Conservation (phyloP, 2,113 vertebrate species). For the Zapornia atra region DNA sequence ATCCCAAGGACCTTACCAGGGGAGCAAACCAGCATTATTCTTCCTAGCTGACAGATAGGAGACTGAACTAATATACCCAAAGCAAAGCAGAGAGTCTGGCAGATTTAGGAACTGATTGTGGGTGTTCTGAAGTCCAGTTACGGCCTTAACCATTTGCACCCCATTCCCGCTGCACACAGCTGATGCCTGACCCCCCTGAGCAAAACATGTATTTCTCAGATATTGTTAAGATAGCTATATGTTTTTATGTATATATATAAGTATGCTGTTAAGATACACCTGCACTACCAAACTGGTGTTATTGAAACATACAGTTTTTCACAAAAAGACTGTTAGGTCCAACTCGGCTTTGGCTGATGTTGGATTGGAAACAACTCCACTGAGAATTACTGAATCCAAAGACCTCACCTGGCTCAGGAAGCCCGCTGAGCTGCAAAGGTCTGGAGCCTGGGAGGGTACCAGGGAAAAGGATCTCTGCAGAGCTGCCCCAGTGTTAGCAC, state of each 20-base stretch:
- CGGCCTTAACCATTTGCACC: neutral
- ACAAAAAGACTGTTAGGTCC: neutral
- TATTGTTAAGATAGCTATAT: neutral
- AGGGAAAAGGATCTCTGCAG: neutral
- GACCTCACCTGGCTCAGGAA: neutral
- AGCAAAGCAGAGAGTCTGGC: slow-evolving; percentile 2
- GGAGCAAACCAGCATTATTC: neutral
- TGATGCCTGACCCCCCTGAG: neutral
- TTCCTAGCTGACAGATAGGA: neutral
- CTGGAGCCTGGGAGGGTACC: neutral
- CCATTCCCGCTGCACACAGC: neutral
- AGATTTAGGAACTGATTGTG: neutral
- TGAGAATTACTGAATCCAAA: neutral
- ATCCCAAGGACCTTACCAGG: neutral
- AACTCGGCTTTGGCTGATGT: neutral
- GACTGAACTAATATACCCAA: slow-evolving; percentile 25
- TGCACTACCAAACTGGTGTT: neutral
- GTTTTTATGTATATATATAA: neutral
- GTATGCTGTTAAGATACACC: neutral
- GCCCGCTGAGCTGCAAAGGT: neutral
- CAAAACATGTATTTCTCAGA: neutral
- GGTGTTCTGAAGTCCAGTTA: neutral
- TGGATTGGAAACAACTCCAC: neutral
- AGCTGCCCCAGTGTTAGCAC: neutral
- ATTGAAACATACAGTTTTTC: neutral